phyloP scores from a whole-genome alignment of 2,888 invertebrate genomes.

The Slavum lentiscoides region DNA sequence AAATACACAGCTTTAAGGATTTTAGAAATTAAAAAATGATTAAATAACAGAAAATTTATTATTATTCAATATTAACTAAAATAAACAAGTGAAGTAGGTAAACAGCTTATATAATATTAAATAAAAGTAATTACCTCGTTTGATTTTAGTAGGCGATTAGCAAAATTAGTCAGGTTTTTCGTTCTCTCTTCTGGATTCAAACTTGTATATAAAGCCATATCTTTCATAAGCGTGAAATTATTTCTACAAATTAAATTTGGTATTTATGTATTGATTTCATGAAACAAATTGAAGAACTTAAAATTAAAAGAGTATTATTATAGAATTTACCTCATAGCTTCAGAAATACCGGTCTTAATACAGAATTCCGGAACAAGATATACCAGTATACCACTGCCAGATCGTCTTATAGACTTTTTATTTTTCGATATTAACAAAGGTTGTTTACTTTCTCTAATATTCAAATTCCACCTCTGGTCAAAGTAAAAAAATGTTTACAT shows the following conservation, averaged over 20 bases:
- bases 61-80: no score
- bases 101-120: neutral
- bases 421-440: conserved; percentile 78
- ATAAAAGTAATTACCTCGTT: conserved; percentile 58
- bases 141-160: conserved; percentile 65
- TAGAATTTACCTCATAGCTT: conserved; percentile 65
- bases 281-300: neutral
- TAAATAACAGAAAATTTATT: no score
- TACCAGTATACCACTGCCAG: conserved; percentile 72
- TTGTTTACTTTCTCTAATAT: conserved; percentile 69
- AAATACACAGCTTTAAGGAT: no score
- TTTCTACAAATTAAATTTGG: conserved; percentile 57
- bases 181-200: conserved; percentile 72
- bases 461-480: conserved; percentile 69
- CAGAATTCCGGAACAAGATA: conserved; percentile 84
- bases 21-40: no score
- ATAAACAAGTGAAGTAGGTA: no score
- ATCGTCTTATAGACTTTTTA: conserved; percentile 67
- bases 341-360: conserved; percentile 78
- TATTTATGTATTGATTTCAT: neutral
- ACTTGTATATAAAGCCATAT: conserved; percentile 74
- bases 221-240: conserved; percentile 70
- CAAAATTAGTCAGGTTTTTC: conserved; percentile 70
- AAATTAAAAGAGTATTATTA: neutral
- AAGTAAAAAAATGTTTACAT: neutral